Evolutionary conservation across 53 echinoderm and acorn worm genomes (phyloP).

Genomic region (Apostichopus leukothele): DNA sequence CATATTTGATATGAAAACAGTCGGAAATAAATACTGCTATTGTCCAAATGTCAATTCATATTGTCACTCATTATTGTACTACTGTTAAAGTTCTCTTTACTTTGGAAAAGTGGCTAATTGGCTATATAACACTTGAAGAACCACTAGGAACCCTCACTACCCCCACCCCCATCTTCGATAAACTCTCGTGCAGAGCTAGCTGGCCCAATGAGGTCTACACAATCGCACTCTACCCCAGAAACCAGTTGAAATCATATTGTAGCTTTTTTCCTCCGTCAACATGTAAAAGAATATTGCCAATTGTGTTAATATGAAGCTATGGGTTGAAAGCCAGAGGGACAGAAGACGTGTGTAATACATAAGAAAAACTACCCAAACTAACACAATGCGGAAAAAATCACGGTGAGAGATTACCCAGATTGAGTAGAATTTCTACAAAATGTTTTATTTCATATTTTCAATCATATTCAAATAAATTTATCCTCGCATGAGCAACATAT

Average conservation of each 20-base stretch:
- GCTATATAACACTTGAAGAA: too few species aligned
- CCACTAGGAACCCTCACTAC: too few species aligned
- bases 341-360: neutral
- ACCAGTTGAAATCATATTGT: too few species aligned
- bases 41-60: neutral
- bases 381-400: neutral
- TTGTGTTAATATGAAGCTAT: neutral
- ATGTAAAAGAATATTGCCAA: too few species aligned
- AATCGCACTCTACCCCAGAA: too few species aligned
- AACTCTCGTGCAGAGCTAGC: too few species aligned
- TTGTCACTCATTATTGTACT: neutral
- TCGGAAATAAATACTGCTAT: neutral
- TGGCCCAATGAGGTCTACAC: too few species aligned
- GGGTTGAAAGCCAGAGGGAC: too few species aligned
- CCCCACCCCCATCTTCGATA: too few species aligned
- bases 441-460: constrained; percentile 24
- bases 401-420: neutral
- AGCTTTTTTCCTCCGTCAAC: too few species aligned
- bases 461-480: constrained; percentile 41
- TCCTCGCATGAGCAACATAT: constrained; percentile 44
- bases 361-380: neutral
- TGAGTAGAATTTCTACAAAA: constrained; percentile 46
- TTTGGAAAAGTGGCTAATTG: too few species aligned
- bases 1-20: neutral
- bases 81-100: too few species aligned